phyloP scores from a whole-genome alignment of 2,797 vertebrate species.

The Hippopotamyrus pictus region DNA sequence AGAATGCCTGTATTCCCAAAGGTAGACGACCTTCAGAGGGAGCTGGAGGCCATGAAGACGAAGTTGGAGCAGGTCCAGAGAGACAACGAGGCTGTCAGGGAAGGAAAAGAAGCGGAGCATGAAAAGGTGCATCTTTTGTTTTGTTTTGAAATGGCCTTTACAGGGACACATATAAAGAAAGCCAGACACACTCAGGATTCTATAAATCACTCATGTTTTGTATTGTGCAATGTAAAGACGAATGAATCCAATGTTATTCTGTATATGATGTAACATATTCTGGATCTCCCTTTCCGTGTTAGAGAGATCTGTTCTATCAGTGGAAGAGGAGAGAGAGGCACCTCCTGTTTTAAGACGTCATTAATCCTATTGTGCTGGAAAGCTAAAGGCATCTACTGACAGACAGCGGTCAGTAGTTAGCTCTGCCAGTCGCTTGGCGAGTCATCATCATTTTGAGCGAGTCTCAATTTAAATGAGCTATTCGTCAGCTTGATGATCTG shows the following conservation, averaged over 20 bases:
- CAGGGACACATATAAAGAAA: neutral
- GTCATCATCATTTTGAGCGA: neutral
- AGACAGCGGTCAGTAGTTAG: neutral
- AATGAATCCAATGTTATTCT: neutral
- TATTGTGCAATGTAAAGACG: neutral
- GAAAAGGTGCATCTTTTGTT: constrained; percentile 52
- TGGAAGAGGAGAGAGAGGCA: neutral
- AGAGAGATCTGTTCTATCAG: neutral
- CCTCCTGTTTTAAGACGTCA: neutral
- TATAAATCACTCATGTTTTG: neutral
- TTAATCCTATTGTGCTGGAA: neutral
- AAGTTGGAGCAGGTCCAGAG: constrained; percentile 52
- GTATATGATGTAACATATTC: neutral
- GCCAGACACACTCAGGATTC: neutral
- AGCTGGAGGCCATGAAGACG: constrained; percentile 56
- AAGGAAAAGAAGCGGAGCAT: constrained; percentile 51
- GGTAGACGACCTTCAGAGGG: constrained; percentile 62
- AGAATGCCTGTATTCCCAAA: constrained; percentile 41
- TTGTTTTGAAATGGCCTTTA: neutral
- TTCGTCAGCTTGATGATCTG: neutral
- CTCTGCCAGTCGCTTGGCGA: neutral
- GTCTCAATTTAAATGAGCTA: neutral
- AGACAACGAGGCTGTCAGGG: constrained; percentile 51
- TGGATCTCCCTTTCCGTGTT: neutral
- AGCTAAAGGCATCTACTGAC: neutral